A percentile compares a stretch with the other conserved stretches of the same genome.
Conservation (phyloP, 2,113 vertebrate species). For the Caranx melampygus region DNA sequence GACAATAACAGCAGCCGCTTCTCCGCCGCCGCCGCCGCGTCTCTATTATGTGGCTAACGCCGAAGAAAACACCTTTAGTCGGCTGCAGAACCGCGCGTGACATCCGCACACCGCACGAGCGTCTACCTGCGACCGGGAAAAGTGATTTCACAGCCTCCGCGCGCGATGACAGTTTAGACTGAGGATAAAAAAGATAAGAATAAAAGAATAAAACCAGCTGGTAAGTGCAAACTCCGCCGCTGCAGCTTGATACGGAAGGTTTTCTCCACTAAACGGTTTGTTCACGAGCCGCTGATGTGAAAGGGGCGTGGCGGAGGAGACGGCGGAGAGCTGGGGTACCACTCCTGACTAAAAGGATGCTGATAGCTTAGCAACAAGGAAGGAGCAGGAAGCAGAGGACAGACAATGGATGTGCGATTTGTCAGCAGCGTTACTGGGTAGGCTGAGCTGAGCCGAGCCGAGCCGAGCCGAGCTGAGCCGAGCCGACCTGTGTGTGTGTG, state of each 20-base stretch:
- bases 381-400: slow-evolving; percentile 35
- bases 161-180: slow-evolving; percentile 74
- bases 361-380: slow-evolving; percentile 81
- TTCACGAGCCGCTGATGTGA: slow-evolving; percentile 30
- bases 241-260: slow-evolving; percentile 8
- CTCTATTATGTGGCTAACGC: slow-evolving; percentile 74
- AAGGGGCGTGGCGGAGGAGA: slow-evolving; percentile 75
- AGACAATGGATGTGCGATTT: slow-evolving; percentile 69
- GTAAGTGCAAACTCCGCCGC: slow-evolving; percentile 67
- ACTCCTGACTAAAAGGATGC: slow-evolving; percentile 72
- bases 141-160: slow-evolving; percentile 47
- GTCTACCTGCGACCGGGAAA: slow-evolving; percentile 52
- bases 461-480: too few species aligned
- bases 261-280: slow-evolving; percentile 31
- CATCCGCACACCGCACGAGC: slow-evolving; percentile 41
- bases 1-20: slow-evolving; percentile 79
- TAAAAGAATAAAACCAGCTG: slow-evolving; percentile 44
- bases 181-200: slow-evolving; percentile 8
- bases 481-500: too few species aligned
- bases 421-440: slow-evolving; percentile 61
- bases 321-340: slow-evolving; percentile 74
- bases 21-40: slow-evolving; percentile 54
- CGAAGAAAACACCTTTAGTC: slow-evolving; percentile 49
- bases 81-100: slow-evolving; percentile 45
- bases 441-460: slow-evolving; percentile 32